These are phyloP conservation scores for Buathra laborator DNA, from an alignment of 2,888 invertebrate genomes.

Conservation along the genomic window DNA sequence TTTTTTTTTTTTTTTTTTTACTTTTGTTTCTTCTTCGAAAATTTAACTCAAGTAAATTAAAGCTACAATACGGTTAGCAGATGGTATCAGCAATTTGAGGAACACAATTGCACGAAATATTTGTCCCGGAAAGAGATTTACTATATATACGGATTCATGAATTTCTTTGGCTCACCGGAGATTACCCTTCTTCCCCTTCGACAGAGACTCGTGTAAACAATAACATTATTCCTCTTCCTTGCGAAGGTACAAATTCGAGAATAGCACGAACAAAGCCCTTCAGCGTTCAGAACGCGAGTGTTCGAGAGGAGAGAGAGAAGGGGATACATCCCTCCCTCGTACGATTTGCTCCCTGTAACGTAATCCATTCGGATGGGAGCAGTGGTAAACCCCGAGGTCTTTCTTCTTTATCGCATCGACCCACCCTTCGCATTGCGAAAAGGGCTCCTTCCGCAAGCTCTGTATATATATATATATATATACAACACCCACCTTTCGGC, in stretches of 20 bases:
- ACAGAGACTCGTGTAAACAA: neutral
- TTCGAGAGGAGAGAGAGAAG: neutral
- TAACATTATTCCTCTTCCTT: neutral
- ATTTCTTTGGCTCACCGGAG: neutral
- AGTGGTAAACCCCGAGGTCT: slow-evolving; percentile 39
- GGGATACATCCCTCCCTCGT: neutral
- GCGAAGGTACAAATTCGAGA: slow-evolving; percentile 4
- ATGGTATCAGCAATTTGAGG: too few relatives aligned
- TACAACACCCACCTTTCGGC: neutral
- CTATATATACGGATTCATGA: neutral
- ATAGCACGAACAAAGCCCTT: neutral
- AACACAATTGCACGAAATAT: too few relatives aligned
- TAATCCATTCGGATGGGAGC: slow-evolving; percentile 57
- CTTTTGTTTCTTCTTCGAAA: neutral
- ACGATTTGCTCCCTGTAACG: slow-evolving; percentile 52
- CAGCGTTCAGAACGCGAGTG: neutral
- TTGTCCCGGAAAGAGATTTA: too few relatives aligned
- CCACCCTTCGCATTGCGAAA: slow-evolving; percentile 36
- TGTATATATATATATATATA: neutral
- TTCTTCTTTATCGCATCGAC: slow-evolving; percentile 52
- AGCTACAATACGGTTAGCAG: neutral
- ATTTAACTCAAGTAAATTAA: neutral
- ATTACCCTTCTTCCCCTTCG: neutral
- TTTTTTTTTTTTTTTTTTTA: neutral
- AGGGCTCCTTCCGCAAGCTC: neutral